Evolutionary conservation across 2,797 vertebrate genomes (phyloP), one percentile per base, ranked within the genome.

Genomic region (Capromys pilorides): DNA sequence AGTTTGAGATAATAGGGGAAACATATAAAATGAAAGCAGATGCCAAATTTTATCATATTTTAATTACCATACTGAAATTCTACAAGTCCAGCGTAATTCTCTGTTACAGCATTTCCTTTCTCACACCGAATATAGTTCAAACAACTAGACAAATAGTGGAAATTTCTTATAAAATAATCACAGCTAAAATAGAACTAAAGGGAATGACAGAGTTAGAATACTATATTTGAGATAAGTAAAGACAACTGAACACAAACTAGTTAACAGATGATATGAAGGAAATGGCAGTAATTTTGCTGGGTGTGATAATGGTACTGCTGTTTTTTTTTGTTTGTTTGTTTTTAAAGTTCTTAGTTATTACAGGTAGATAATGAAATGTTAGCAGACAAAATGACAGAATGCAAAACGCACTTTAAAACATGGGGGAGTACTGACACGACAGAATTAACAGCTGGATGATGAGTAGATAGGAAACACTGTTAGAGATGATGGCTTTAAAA

Each of bases 171-270:
- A 59, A 75, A 95, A 88, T 22, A 94, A 88, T 86, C 45, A 82
- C 7, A 91, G 39, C 49, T 81, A 92, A 62, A 93, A 57, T n/a
- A 86, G 36, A 93, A 90, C 66, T 67, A 90, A 90, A 84, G 12
- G 8, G 73, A 82, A 89, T 54, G n/a, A 91, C 0, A 93, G 66
- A 85, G 75, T 83, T 67, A 75, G 62, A 75, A 89, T 90, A 87
- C 33, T 36, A 41, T 49, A 92, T 92, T 85, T 69, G 33, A 71
- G 86, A 71, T 67, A 90, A 80, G 0, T 67, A 22, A 90, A 26
- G 22, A 85, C 41, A 88, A 88, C 2, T 45, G 16, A 90, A 78
- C 39, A 71, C 21, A 88, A 16, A 85, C 22, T 51, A 19, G 7
- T 19, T 80, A 75, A 59, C 64, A 88, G 49, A 82, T 86, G 39